Base-by-base conservation (phyloP, 2,888 invertebrate genomes). In the Drosophila quinaria region DNA sequence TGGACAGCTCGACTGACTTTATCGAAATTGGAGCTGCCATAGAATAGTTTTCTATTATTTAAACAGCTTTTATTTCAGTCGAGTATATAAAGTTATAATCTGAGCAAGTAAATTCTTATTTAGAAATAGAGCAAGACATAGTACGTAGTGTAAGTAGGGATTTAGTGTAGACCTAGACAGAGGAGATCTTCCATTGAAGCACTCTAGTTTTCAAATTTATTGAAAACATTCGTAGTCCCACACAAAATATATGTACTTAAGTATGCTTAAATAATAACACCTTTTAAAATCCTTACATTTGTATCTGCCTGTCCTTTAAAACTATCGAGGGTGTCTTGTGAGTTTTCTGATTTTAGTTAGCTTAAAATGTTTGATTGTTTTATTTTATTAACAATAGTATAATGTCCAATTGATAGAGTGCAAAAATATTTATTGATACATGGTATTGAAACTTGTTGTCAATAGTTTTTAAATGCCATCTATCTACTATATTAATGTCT, bases 121-220 rank as follows among this genome's bases (percentile, higher is more conserved):
- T 54, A 41, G 17, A 17, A 19, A 29, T 29, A 29, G 8, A n/a
- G 3, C 5, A 13, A n/a, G n/a, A 10, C 9, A 10, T 25, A 47
- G 22, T 5, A 22, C 0, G 31, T 54, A 54, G 41, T 19, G n/a
- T 29, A 41, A 31, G 29, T 54, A 41, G 54, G 39, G 19, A 39
- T 55, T 37, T 29, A 58, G 11, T 13, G 35, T 58, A 58, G 56
- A 22, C 42, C 10, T 55, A 55, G 55, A 55, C 42, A 55, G 22
- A 19, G 17, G 37, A 47, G 37, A 35, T 58, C 46, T 58, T 58
- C 58, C 58, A 47, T 37, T 25, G 10, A 56, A 35, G 33, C 22
- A 35, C 33, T 41, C 52, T 8, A 11, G 25, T 54, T 52, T 29
- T 41, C 33, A 42, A 29, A 29, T 46, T 11, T 8, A 46, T 2